These are phyloP conservation scores for Tethea ocularis DNA, from an alignment of 2,888 invertebrate genomes.

Conservation along the genomic window DNA sequence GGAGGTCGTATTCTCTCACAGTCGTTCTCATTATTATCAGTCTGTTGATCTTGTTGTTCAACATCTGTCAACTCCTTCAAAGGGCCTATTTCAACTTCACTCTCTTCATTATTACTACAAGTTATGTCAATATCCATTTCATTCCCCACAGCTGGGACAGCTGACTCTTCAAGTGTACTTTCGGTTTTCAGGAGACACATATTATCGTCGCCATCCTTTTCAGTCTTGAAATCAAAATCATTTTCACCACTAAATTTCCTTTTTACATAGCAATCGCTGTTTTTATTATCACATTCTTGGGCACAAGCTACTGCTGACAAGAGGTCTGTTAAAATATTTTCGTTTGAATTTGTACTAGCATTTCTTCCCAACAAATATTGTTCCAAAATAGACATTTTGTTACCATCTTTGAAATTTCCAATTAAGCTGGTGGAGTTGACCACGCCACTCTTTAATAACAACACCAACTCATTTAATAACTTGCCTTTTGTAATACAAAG, in stretches of 20 bases:
- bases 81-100: conserved; percentile 78
- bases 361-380: conserved; percentile 86
- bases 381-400: conserved; percentile 87
- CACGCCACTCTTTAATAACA: conserved; percentile 85
- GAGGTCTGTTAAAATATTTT: conserved; percentile 85
- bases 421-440: conserved; percentile 71
- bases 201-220: conserved; percentile 54
- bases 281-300: conserved; percentile 84
- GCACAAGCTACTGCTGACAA: conserved; percentile 85
- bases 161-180: conserved; percentile 80
- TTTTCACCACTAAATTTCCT: conserved; percentile 65
- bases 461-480: conserved; percentile 87
- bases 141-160: conserved; percentile 78
- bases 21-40: conserved; percentile 50
- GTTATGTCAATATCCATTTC: conserved; percentile 81
- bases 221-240: conserved; percentile 61
- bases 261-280: conserved; percentile 71
- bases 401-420: conserved; percentile 68
- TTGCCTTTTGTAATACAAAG: conserved; percentile 89
- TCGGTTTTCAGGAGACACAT: conserved; percentile 72
- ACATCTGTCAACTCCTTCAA: conserved; percentile 75
- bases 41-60: conserved; percentile 57
- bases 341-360: conserved; percentile 68
- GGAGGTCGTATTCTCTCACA: conserved; percentile 64
- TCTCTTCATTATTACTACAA: conserved; percentile 68